A percentile compares a stretch with the other conserved stretches of the same genome.
Evolutionary conservation across 2,797 vertebrate genomes (phyloP).

Genomic region (Hapalemur alaotrensis): DNA sequence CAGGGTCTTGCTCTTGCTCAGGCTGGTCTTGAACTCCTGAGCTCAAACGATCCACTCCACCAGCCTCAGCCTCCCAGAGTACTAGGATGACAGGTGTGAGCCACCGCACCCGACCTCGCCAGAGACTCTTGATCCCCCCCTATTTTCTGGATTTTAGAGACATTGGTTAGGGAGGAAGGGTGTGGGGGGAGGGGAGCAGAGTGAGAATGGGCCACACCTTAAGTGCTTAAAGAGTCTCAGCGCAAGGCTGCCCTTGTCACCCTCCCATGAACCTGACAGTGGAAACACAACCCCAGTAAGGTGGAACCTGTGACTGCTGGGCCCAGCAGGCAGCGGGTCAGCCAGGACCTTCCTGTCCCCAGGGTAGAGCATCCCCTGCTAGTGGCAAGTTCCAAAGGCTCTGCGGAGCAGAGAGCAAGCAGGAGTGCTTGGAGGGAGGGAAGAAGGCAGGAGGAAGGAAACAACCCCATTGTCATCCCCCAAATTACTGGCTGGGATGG

Average conservation of each 20-base stretch:
- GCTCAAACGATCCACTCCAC: too few relatives aligned
- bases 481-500: conserved; percentile 82
- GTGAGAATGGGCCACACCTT: neutral
- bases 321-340: neutral
- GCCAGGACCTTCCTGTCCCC: neutral
- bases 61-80: too few relatives aligned
- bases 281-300: neutral
- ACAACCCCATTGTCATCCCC: conserved; percentile 77
- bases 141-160: neutral
- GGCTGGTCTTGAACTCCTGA: too few relatives aligned
- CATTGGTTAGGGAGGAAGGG: neutral
- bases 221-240: neutral
- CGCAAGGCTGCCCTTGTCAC: neutral
- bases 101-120: neutral
- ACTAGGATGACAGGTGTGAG: too few relatives aligned
- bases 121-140: neutral
- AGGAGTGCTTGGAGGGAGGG: conserved; percentile 51
- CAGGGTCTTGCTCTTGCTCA: too few relatives aligned
- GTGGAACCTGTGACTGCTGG: neutral
- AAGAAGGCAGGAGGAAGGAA: conserved; percentile 72
- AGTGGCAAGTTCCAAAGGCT: neutral
- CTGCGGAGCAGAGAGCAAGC: neutral
- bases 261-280: neutral
- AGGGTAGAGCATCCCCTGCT: neutral
- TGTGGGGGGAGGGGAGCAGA: neutral